Evolutionary conservation across 2,888 invertebrate genomes (phyloP).

Genomic region (Bugula neritina): DNA sequence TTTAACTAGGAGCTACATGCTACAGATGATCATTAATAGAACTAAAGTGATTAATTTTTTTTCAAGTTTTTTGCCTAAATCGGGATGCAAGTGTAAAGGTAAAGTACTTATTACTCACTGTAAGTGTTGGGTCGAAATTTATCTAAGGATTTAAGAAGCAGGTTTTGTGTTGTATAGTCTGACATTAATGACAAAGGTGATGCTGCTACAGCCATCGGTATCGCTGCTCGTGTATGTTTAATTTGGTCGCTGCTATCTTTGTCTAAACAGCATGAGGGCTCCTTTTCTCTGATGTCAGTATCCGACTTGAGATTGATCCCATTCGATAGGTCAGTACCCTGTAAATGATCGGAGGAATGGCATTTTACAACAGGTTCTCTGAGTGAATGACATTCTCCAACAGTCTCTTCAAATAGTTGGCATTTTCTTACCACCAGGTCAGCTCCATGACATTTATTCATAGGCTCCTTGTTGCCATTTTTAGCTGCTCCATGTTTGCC

Average conservation of each 20-base stretch:
- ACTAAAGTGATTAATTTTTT: no score
- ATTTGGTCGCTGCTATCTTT: neutral
- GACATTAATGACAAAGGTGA: neutral
- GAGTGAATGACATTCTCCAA: neutral
- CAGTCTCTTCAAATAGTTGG: neutral
- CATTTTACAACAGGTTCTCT: neutral
- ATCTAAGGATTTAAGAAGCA: conserved; percentile 4
- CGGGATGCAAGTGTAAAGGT: no score
- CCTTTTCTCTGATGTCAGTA: neutral
- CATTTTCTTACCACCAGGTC: no score
- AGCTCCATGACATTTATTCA: neutral
- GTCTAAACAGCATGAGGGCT: neutral
- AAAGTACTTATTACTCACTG: neutral
- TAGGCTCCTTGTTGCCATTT: neutral
- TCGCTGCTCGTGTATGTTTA: neutral
- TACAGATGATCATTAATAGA: no score
- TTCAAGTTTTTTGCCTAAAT: no score
- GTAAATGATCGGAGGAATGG: neutral
- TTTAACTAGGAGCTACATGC: no score
- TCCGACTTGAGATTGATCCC: neutral
- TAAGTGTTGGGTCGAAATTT: conserved; percentile 1
- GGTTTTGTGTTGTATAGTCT: neutral
- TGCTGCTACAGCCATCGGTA: neutral
- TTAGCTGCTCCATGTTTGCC: neutral
- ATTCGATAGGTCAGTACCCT: neutral